phyloP scores from a whole-genome alignment of 2,113 vertebrate species.

The Vidua chalybeata region DNA sequence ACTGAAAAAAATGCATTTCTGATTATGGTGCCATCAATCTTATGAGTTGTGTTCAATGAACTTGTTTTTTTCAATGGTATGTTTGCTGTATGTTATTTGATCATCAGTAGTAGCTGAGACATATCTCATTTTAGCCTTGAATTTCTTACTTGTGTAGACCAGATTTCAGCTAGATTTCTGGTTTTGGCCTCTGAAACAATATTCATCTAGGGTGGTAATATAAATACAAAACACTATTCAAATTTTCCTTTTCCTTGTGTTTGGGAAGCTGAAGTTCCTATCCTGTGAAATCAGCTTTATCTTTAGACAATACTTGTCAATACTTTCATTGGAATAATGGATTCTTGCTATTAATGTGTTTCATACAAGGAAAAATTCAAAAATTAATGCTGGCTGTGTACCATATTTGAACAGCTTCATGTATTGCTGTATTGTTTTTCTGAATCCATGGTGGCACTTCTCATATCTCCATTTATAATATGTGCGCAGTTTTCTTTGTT shows the following conservation, averaged over 20 bases:
- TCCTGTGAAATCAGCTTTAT: not conserved
- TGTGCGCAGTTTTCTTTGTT: not conserved
- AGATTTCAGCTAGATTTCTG: not conserved
- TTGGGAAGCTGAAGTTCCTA: not conserved
- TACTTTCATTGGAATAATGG: not conserved
- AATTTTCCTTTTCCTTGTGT: not conserved
- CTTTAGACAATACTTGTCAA: not conserved
- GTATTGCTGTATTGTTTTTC: not conserved
- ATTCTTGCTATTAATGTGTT: not conserved
- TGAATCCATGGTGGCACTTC: not conserved
- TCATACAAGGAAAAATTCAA: not conserved
- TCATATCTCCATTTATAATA: not conserved
- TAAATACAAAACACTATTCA: not conserved
- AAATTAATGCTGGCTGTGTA: not conserved
- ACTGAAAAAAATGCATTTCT: conserved; percentile 5
- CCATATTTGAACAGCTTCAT: not conserved
- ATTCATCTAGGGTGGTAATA: not conserved
- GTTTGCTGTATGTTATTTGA: not conserved
- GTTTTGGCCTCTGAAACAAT: not conserved
- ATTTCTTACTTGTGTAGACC: not conserved
- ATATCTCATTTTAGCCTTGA: not conserved
- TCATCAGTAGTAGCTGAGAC: not conserved
- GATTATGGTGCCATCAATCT: not conserved
- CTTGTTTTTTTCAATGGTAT: not conserved
- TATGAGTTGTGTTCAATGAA: not conserved